phyloP scores from a whole-genome alignment of 2,888 invertebrate species.

The Brachypalpus laphriformis region DNA sequence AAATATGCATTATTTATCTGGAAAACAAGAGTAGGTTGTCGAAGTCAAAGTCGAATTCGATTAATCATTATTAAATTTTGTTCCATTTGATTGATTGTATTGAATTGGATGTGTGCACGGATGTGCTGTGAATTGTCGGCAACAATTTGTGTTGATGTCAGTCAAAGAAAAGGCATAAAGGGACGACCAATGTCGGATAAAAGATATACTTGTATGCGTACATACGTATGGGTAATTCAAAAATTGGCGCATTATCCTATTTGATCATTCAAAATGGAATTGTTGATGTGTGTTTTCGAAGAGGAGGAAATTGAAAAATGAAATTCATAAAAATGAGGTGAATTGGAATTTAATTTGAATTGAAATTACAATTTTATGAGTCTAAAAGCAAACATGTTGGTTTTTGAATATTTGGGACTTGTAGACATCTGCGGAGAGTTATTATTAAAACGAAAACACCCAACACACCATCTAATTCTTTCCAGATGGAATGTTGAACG shows the following conservation, averaged over 20 bases:
- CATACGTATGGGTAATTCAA: conserved; percentile 35
- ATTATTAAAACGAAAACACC: too few relatives aligned
- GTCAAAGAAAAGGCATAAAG: neutral
- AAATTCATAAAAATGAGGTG: too few relatives aligned
- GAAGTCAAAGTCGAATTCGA: conserved; percentile 66
- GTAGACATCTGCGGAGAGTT: too few relatives aligned
- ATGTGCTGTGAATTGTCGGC: conserved; percentile 42
- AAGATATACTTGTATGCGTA: too few relatives aligned
- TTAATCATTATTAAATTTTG: conserved; percentile 77
- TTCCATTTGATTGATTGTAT: conserved; percentile 79
- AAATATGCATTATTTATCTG: conserved; percentile 46
- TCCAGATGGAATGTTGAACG: too few relatives aligned
- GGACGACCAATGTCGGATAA: neutral
- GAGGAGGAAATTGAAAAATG: neutral
- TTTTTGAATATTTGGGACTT: too few relatives aligned
- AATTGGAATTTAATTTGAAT: too few relatives aligned
- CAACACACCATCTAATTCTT: too few relatives aligned
- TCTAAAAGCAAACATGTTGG: neutral
- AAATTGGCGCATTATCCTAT: conserved; percentile 60
- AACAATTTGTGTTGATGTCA: conserved; percentile 32
- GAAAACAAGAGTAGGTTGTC: conserved; percentile 7
- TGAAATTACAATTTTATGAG: too few relatives aligned
- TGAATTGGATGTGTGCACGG: conserved; percentile 72
- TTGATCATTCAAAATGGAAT: conserved; percentile 15
- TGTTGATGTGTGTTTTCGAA: neutral